These are phyloP conservation scores for Papilio glaucus DNA, from an alignment of 1,140 invertebrate species.

Conservation along the genomic window DNA sequence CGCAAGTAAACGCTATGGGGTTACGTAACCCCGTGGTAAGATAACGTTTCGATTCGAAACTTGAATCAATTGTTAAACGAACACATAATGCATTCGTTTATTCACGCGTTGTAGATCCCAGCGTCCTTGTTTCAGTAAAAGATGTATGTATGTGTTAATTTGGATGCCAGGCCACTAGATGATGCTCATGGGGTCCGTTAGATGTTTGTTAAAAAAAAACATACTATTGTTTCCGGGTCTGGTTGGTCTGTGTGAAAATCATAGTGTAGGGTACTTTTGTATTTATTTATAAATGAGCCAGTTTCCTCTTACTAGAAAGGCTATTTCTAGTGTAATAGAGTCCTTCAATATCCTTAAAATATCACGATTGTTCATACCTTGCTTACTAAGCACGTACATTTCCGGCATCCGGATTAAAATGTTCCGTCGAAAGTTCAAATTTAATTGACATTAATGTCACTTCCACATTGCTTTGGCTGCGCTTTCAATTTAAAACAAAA, in stretches of 20 bases:
- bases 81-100: background rate
- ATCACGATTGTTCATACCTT: slow-evolving; percentile 8
- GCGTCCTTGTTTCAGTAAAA: too few relatives aligned
- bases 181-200: too few relatives aligned
- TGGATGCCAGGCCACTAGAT: too few relatives aligned
- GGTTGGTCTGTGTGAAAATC: too few relatives aligned
- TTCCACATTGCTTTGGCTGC: slow-evolving; percentile 16
- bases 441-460: slow-evolving; percentile 32
- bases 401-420: slow-evolving; percentile 33
- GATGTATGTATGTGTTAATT: too few relatives aligned
- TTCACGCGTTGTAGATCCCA: background rate
- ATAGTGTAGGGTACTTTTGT: too few relatives aligned
- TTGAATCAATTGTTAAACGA: background rate
- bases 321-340: background rate
- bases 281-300: too few relatives aligned
- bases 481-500: slow-evolving; percentile 19
- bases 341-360: slow-evolving; percentile 17
- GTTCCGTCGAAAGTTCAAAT: slow-evolving; percentile 19
- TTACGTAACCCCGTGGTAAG: slow-evolving; percentile 10
- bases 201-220: too few relatives aligned
- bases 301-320: too few relatives aligned
- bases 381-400: background rate
- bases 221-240: background rate
- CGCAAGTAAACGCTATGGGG: background rate
- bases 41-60: background rate